A percentile compares a stretch with the other conserved stretches of the same genome.
Conservation (phyloP, 2,113 vertebrate species). For the Glaucidium brasilianum region DNA sequence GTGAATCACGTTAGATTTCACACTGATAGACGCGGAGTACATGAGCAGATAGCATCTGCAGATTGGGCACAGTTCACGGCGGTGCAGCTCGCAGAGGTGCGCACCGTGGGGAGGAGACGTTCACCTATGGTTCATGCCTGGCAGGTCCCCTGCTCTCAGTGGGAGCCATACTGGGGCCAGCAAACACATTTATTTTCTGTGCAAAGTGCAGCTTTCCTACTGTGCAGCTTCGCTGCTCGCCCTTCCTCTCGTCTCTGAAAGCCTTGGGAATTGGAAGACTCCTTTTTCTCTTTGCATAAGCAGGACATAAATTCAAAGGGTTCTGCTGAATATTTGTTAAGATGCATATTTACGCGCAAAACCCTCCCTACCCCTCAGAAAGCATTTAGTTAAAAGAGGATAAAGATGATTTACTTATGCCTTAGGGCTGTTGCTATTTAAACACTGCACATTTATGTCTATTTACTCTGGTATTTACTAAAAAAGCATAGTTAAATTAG, state of each 20-base stretch:
- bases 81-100: neutral
- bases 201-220: neutral
- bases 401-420: conserved; percentile 64
- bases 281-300: conserved; percentile 32
- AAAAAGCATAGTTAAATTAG: conserved; percentile 46
- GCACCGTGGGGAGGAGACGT: accelerated
- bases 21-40: neutral
- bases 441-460: conserved; percentile 55
- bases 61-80: neutral
- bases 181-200: neutral
- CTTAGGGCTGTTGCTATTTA: conserved; percentile 60
- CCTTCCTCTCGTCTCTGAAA: neutral
- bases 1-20: conserved; percentile 60
- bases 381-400: conserved; percentile 60
- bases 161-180: neutral
- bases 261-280: conserved; percentile 14
- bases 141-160: neutral
- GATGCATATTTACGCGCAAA: conserved; percentile 45
- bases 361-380: conserved; percentile 33
- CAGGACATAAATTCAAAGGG: conserved; percentile 40
- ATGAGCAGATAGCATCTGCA: conserved; percentile 41
- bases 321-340: conserved; percentile 41
- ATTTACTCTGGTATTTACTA: conserved; percentile 65
- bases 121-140: neutral
- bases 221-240: accelerated